phyloP scores from a whole-genome alignment of 35 echinoderm and acorn worm genomes.

The Heliocidaris erythrogramma region DNA sequence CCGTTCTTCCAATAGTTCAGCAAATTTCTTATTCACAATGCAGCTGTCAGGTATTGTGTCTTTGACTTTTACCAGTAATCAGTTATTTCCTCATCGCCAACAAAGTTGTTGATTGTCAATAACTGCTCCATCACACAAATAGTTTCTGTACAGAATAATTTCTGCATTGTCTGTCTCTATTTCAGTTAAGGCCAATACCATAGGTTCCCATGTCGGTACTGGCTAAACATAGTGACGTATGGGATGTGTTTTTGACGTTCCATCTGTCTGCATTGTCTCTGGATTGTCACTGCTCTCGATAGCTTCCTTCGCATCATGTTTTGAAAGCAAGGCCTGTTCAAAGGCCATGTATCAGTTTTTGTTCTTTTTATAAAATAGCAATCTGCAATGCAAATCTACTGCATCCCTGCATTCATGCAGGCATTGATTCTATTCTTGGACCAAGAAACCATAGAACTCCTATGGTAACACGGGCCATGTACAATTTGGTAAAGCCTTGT shows the following conservation, averaged over 20 bases:
- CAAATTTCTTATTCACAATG: slow-evolving; percentile 66
- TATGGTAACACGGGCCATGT: no score
- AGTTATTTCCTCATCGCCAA: slow-evolving; percentile 6
- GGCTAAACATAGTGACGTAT: slow-evolving; percentile 36
- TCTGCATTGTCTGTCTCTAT: slow-evolving; percentile 32
- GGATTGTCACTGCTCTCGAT: slow-evolving; percentile 33
- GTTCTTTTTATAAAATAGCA: no score
- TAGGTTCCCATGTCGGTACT: slow-evolving; percentile 31
- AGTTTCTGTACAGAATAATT: background rate
- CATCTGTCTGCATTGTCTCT: slow-evolving; percentile 42
- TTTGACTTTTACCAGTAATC: slow-evolving; percentile 46
- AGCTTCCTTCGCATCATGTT: slow-evolving; percentile 44
- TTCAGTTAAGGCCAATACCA: slow-evolving; percentile 13
- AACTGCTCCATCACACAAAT: slow-evolving; percentile 6
- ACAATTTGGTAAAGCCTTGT: no score
- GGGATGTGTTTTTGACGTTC: slow-evolving; percentile 50
- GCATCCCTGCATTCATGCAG: no score
- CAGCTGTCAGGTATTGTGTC: slow-evolving; percentile 69
- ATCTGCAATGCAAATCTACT: no score
- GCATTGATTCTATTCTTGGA: no score
- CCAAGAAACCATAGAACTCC: no score
- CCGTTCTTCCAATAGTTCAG: slow-evolving; percentile 53
- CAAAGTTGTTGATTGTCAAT: background rate
- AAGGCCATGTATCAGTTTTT: slow-evolving; percentile 56
- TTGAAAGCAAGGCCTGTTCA: slow-evolving; percentile 71